Percentiles rank a stretch among this genome's conserved stretches.
Evolutionary conservation across 2,888 invertebrate species (phyloP).

Genomic region (Leucophenga maculata): DNA sequence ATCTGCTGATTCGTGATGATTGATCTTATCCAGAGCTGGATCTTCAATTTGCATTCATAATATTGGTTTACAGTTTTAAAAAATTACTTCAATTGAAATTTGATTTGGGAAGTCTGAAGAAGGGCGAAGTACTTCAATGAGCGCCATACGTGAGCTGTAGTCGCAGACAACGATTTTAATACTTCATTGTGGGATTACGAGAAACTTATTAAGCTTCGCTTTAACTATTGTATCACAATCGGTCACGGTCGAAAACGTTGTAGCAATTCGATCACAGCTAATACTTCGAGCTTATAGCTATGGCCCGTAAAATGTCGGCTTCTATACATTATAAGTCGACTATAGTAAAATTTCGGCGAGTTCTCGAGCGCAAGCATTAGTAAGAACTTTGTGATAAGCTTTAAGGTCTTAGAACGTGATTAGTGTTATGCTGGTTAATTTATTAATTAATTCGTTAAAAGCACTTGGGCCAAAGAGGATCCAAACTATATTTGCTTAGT

Average conservation of each 20-base stretch:
- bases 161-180: too few species aligned
- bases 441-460: not conserved
- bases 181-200: slow-evolving; percentile 37
- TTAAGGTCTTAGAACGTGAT: not conserved
- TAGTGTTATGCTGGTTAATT: not conserved
- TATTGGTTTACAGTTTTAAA: not conserved
- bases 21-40: slow-evolving; percentile 4
- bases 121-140: too few species aligned
- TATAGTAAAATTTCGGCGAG: not conserved
- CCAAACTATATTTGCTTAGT: too few species aligned
- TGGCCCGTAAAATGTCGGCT: slow-evolving; percentile 19
- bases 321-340: not conserved
- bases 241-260: slow-evolving; percentile 10
- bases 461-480: not conserved
- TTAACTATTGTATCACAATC: slow-evolving; percentile 18
- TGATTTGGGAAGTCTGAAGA: too few species aligned
- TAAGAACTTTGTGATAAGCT: not conserved
- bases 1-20: slow-evolving; percentile 25
- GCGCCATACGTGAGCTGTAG: too few species aligned
- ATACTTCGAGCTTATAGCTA: slow-evolving; percentile 18
- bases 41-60: not conserved
- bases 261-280: not conserved
- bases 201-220: slow-evolving; percentile 6
- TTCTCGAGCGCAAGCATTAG: not conserved
- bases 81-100: not conserved